Percentiles rank a stretch among this genome's conserved stretches.
phyloP scores from a whole-genome alignment of 2,113 vertebrate species.

The Callithrix jacchus region DNA sequence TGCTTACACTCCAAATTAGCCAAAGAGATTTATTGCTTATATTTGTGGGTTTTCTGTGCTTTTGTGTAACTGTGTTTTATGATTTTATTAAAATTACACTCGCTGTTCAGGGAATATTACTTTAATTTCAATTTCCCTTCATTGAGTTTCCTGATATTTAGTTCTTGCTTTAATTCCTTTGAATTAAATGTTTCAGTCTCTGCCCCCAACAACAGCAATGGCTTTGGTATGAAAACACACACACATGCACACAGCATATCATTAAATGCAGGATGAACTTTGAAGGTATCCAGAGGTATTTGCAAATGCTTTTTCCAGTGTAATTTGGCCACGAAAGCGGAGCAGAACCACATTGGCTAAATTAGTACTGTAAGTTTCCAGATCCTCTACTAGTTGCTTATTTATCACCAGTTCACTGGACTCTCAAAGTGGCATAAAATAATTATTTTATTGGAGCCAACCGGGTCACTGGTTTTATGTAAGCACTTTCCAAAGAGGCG shows the following conservation, averaged over 20 bases:
- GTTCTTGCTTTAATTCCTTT: slow-evolving; percentile 45
- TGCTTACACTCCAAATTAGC: slow-evolving; percentile 57
- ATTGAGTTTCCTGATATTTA: slow-evolving; percentile 30
- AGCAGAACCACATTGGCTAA: slow-evolving; percentile 27
- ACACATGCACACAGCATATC: not conserved
- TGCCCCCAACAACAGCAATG: not conserved
- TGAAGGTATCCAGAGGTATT: slow-evolving; percentile 49
- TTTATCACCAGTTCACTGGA: not conserved
- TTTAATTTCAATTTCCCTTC: slow-evolving; percentile 30
- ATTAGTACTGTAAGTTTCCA: slow-evolving; percentile 39
- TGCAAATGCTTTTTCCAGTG: not conserved
- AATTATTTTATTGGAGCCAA: slow-evolving; percentile 14
- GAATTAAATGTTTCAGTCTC: slow-evolving; percentile 10
- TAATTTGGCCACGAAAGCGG: slow-evolving; percentile 21
- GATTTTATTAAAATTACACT: not conserved
- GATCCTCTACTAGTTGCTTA: not conserved
- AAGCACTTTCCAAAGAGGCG: not conserved
- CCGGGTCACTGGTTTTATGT: slow-evolving; percentile 32
- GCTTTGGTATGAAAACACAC: slow-evolving; percentile 7
- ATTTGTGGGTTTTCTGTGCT: not conserved
- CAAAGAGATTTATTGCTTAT: not conserved
- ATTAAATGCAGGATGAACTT: slow-evolving; percentile 8
- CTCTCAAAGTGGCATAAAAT: not conserved
- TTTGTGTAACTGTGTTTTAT: not conserved
- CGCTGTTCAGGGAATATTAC: not conserved